Percentiles rank a stretch among this genome's conserved stretches.
Conservation (phyloP, 2,888 invertebrate genomes). For the Osedax frankpressi region DNA sequence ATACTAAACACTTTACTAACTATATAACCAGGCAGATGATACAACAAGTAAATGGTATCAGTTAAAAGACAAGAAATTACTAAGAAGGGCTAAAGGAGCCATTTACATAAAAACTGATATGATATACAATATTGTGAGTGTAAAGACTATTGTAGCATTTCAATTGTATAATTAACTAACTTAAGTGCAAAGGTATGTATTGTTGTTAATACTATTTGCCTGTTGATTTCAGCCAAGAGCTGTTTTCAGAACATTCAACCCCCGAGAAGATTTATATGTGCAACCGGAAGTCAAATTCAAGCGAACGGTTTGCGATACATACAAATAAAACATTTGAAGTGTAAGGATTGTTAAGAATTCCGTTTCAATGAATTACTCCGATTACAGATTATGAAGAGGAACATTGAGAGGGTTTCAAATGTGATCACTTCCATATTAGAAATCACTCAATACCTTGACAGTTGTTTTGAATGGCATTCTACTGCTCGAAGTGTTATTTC, state of each 20-base stretch:
- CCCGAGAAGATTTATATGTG: conserved; percentile 87
- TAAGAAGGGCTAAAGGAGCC: conserved; percentile 80
- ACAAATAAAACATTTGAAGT: neutral
- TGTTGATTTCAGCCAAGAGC: conserved; percentile 51
- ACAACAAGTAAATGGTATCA: conserved; percentile 62
- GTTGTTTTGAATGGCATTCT: conserved; percentile 94
- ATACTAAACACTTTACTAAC: too few relatives aligned
- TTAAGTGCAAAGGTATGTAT: too few relatives aligned
- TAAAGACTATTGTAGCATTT: too few relatives aligned
- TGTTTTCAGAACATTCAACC: conserved; percentile 81
- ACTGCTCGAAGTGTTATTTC: conserved; percentile 34
- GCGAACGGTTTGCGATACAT: conserved; percentile 53
- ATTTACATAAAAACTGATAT: conserved; percentile 81
- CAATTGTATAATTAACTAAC: too few relatives aligned
- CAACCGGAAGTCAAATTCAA: conserved; percentile 88
- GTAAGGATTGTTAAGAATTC: neutral
- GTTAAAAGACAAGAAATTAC: conserved; percentile 84
- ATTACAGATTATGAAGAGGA: conserved; percentile 67
- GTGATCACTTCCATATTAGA: conserved; percentile 79
- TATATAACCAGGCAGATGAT: too few relatives aligned
- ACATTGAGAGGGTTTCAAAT: conserved; percentile 78
- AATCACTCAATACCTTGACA: conserved; percentile 76
- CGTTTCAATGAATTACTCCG: too few relatives aligned
- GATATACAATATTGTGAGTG: conserved; percentile 75
- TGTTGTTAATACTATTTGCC: too few relatives aligned